Base-by-base conservation (phyloP, 1,140 invertebrate species). In the Phthorimaea operculella region DNA sequence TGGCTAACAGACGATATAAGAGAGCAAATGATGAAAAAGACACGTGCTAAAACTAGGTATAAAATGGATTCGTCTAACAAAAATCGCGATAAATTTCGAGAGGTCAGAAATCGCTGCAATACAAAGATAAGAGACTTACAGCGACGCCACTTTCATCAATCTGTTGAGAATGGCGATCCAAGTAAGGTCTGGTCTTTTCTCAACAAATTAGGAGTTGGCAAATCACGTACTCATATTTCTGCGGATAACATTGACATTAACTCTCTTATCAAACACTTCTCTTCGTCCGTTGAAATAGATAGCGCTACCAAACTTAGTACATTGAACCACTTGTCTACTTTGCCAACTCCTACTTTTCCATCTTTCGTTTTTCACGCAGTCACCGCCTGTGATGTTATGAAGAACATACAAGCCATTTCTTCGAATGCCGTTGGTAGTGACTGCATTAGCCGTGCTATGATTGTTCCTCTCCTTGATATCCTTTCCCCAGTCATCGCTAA, bases 131-230 rank as follows among this genome's bases (percentile, higher is more conserved):
- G 59, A 16, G 57, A 64, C 55, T 62, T 59, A 16, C 61, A 64
- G 39, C 50, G 59, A 11, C 64, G 53, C 11, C 51, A 59, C 36
- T 58, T 66, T 28, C 61, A 66, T 44, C 14, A 36, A 1, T 55
- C 62, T 9, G 55, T 67, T 15, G 45, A 57, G 21, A 62, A 58
- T 51, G 51, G 57, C 15, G 52, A 62, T 16, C 59, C 57, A 1
- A 59, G 52, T 14, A 63, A 63, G 44, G 57, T 64, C 1, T 64
- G 62, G 59, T 54, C 48, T 17, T 62, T 61, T 52, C 55, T 67
- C 2, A 59, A 58, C 17, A 57, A 52, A 9, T 11, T 63, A 8
- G 61, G 57, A 36, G 55, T 66, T 50, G 61, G 60, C 11, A 66
- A 62, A 53, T n/a, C 33, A 18, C 17, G 50, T 51, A 2, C 10